phyloP scores from a whole-genome alignment of 2,888 invertebrate species.

The Stictocephala bisonia region DNA sequence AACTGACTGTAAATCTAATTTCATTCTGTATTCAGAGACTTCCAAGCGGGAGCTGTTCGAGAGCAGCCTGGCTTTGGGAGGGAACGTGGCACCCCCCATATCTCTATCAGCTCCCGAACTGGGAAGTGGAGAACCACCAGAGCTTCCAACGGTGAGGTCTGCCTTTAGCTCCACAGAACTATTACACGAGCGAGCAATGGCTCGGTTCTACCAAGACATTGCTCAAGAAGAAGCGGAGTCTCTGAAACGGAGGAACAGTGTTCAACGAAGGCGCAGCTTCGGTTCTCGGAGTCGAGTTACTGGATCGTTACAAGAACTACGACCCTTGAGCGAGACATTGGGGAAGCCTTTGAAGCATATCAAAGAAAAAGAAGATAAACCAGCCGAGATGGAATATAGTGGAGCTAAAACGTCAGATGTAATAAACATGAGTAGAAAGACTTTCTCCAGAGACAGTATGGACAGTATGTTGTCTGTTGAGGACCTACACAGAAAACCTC shows the following conservation, averaged over 20 bases:
- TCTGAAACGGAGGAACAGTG: slow-evolving; percentile 56
- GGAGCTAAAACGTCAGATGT: neutral
- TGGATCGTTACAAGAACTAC: too few relatives aligned
- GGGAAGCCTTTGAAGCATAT: too few relatives aligned
- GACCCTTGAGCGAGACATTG: too few relatives aligned
- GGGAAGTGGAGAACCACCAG: slow-evolving; percentile 69
- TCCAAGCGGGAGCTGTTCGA: slow-evolving; percentile 46
- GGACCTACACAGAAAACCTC: neutral
- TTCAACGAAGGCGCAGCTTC: slow-evolving; percentile 62
- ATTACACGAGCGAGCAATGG: slow-evolving; percentile 85
- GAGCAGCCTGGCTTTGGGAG: slow-evolving; percentile 31
- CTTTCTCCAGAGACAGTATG: slow-evolving; percentile 34
- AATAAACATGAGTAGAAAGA: too few relatives aligned
- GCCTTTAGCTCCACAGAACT: slow-evolving; percentile 87
- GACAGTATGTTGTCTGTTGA: slow-evolving; percentile 25
- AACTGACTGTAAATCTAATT: too few relatives aligned
- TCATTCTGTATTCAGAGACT: slow-evolving; percentile 33
- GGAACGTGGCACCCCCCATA: slow-evolving; percentile 76
- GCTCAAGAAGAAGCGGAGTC: slow-evolving; percentile 78
- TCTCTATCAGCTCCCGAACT: slow-evolving; percentile 86
- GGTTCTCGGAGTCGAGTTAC: too few relatives aligned
- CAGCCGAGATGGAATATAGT: neutral
- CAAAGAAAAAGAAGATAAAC: slow-evolving; percentile 33
- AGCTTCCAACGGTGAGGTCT: slow-evolving; percentile 71
- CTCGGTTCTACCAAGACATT: slow-evolving; percentile 81